Percentiles rank a stretch among this genome's conserved stretches.
phyloP scores from a whole-genome alignment of 2,888 invertebrate species.

The Xanthorhoe spadicearia region DNA sequence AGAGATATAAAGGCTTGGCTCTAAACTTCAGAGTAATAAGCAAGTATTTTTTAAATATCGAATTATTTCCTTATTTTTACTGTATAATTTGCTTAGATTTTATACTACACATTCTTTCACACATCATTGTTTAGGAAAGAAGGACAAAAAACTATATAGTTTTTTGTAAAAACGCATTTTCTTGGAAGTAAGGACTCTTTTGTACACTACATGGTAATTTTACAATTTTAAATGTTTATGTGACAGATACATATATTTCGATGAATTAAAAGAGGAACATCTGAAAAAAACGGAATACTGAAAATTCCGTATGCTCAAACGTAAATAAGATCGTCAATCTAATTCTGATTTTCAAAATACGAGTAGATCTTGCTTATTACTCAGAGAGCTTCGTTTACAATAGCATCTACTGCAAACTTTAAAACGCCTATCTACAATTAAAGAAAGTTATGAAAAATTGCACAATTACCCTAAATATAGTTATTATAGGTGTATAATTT shows the following conservation, averaged over 20 bases:
- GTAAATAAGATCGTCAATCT: neutral
- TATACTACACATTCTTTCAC: neutral
- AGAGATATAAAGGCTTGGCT: conserved; percentile 2
- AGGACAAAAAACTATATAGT: no score
- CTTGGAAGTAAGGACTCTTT: no score
- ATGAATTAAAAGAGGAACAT: neutral
- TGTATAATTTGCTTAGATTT: neutral
- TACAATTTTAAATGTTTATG: no score
- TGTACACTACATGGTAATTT: no score
- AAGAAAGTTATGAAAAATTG: conserved; percentile 60
- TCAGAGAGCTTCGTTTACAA: conserved; percentile 2
- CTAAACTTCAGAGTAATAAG: conserved; percentile 9
- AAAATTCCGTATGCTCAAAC: neutral
- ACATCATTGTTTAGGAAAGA: neutral
- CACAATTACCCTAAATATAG: conserved; percentile 52
- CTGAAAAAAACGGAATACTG: neutral
- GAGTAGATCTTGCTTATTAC: neutral
- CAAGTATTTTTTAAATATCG: neutral
- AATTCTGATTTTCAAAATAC: neutral
- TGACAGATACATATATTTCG: no score
- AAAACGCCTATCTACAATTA: conserved; percentile 58
- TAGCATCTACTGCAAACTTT: conserved; percentile 49
- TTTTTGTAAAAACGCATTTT: no score
- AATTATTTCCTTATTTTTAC: neutral
- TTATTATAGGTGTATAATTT: conserved; percentile 41